Conservation (phyloP, 2,888 invertebrate genomes). For the Ditylenchus weischeri region DNA sequence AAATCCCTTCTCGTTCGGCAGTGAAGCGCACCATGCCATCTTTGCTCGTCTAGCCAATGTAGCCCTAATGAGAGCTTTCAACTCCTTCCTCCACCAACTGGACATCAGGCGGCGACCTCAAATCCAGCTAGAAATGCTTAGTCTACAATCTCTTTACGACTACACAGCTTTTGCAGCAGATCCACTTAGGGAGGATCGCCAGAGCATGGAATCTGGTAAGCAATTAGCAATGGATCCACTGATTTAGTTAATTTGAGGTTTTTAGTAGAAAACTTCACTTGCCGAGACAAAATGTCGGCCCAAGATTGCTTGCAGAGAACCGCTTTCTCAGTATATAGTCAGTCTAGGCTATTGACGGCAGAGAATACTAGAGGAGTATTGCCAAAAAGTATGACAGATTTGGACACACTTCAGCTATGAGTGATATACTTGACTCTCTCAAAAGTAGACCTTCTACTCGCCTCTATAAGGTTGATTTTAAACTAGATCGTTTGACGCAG, state of each 20-base stretch:
- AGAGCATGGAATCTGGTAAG: slow-evolving; percentile 20
- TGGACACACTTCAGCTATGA: slow-evolving; percentile 29
- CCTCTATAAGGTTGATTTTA: slow-evolving; percentile 18
- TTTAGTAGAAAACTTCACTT: slow-evolving; percentile 12
- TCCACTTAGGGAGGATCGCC: slow-evolving; percentile 33
- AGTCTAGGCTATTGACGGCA: slow-evolving; percentile 73
- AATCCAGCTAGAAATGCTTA: slow-evolving; percentile 71
- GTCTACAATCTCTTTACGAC: slow-evolving; percentile 59
- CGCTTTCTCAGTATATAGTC: slow-evolving; percentile 88
- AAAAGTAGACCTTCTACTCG: slow-evolving; percentile 10
- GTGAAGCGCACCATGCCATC: slow-evolving; percentile 63
- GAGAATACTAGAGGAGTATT: slow-evolving; percentile 34
- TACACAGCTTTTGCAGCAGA: slow-evolving; percentile 31
- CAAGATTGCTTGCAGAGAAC: slow-evolving; percentile 64
- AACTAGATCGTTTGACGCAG: too few species aligned
- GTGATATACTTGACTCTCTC: slow-evolving; percentile 28
- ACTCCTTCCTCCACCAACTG: slow-evolving; percentile 33
- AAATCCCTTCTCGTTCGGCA: slow-evolving; percentile 83
- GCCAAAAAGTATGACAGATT: slow-evolving; percentile 51
- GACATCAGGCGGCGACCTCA: slow-evolving; percentile 60
- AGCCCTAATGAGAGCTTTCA: slow-evolving; percentile 42
- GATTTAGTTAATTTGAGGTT: not conserved
- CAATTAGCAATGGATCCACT: not conserved
- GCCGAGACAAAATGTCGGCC: slow-evolving; percentile 21
- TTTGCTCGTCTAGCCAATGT: slow-evolving; percentile 73